Percentiles rank a stretch among this genome's conserved stretches.
Conservation (phyloP, 2,113 vertebrate genomes). For the Cettia cetti region DNA sequence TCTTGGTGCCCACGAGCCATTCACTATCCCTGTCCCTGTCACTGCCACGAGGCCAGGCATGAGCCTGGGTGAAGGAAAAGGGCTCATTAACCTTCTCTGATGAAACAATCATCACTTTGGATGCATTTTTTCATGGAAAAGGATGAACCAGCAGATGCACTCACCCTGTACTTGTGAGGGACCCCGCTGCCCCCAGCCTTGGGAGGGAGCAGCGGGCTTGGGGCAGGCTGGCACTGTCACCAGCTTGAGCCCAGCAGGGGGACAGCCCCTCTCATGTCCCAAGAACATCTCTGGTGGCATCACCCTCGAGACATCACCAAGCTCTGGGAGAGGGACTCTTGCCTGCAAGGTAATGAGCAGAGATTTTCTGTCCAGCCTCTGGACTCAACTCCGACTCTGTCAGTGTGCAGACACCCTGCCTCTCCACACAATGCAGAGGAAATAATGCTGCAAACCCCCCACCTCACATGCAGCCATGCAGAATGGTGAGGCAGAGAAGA, state of each 20-base stretch:
- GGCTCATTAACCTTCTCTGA: neutral
- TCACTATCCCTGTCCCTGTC: fast-evolving
- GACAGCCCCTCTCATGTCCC: neutral
- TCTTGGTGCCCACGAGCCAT: neutral
- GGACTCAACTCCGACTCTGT: fast-evolving
- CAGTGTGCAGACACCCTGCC: neutral
- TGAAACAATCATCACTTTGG: neutral
- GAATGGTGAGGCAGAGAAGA: neutral
- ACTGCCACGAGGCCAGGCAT: neutral
- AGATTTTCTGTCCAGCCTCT: neutral
- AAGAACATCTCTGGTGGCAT: neutral
- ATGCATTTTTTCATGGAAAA: neutral
- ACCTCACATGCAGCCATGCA: neutral
- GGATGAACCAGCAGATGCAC: neutral
- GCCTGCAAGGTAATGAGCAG: neutral
- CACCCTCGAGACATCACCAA: fast-evolving
- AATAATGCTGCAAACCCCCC: neutral
- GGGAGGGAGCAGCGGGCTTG: neutral
- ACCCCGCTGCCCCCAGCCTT: fast-evolving
- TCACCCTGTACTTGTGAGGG: neutral
- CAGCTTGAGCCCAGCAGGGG: fast-evolving
- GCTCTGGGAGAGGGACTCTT: neutral
- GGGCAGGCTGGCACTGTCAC: neutral
- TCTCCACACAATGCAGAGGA: fast-evolving
- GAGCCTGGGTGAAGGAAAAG: neutral